Percentiles rank a stretch among this genome's conserved stretches.
Evolutionary conservation across 2,113 vertebrate species (phyloP).

Genomic region (Falco punctatus): DNA sequence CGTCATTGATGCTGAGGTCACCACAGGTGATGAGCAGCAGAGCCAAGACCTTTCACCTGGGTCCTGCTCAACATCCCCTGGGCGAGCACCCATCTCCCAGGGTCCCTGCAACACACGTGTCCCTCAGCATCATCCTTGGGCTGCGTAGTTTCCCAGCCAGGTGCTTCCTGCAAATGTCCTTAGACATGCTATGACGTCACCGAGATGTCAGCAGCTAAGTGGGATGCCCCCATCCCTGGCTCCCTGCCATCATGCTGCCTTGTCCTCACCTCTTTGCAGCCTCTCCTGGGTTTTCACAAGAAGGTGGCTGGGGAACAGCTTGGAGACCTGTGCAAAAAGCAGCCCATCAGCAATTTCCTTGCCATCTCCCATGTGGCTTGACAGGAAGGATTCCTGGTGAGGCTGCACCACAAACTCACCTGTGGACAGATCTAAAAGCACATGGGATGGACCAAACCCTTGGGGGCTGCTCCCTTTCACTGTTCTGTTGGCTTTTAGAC

Average conservation of each 20-base stretch:
- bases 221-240: not conserved
- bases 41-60: not conserved
- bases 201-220: not conserved
- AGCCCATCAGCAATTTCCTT: not conserved
- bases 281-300: not conserved
- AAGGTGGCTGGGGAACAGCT: not conserved
- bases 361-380: not conserved
- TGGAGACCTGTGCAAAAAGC: not conserved
- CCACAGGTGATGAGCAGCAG: not conserved
- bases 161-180: not conserved
- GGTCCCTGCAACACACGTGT: rapidly evolving
- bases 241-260: not conserved
- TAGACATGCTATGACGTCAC: not conserved
- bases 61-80: not conserved
- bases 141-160: not conserved
- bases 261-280: not conserved
- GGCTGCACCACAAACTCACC: not conserved
- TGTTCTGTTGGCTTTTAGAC: not conserved
- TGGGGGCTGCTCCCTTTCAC: not conserved
- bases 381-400: rapidly evolving
- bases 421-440: not conserved
- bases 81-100: not conserved
- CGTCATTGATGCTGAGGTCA: not conserved
- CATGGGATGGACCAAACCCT: not conserved
- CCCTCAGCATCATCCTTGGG: not conserved